Base-by-base conservation (phyloP, 2,888 invertebrate genomes). In the Resseliella maxima region DNA sequence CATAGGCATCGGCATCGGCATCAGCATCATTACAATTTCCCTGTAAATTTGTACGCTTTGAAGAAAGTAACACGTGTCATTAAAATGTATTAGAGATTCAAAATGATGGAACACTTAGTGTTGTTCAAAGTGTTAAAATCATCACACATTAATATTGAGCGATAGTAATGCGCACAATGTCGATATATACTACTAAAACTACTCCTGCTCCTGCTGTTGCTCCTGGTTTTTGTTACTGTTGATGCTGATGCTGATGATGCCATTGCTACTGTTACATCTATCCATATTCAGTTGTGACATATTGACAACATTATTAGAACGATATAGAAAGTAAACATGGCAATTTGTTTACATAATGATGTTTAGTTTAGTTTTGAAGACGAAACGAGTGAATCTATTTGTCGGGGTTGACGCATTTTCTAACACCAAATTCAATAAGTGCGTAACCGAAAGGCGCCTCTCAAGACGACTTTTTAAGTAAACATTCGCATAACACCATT, bases 281-380 rank as follows among this genome's bases (percentile, higher is more conserved):
- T 83, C 83, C 83, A 83, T 83, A 6, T 83, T 36, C 83, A 38
- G 72, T 38, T 83, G 83, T 83, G 83, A 83, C 83, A 83, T 83
- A 83, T 83, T 83, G 83, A 83, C 83, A 83, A 83, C 83, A 83
- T 83, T 83, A 83, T 83, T 83, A 83, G 83, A 83, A 83, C 83
- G 38, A 83, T 83, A 83, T 36, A 83, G 83, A 38, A 83, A 83
- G 38, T 38, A 83, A 38, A 83, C 38, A 83, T 38, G 38, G 83
- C 38, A 83, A 83, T 83, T 83, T 83, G 83, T 83, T 83, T 36
- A 83, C 38, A 83, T 83, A 83, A 83, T 38, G 83, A 83, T 83
- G 83, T 83, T 83, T 83, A 83, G 83, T 83, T 83, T 38, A 38
- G 38, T 83, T 72, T 59, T 10, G 59, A 59, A 59, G 59, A 59